Evolutionary conservation across 2,797 vertebrate species (phyloP), one percentile per base, ranked within the genome.

Genomic region (Lophotriccus pileatus): DNA sequence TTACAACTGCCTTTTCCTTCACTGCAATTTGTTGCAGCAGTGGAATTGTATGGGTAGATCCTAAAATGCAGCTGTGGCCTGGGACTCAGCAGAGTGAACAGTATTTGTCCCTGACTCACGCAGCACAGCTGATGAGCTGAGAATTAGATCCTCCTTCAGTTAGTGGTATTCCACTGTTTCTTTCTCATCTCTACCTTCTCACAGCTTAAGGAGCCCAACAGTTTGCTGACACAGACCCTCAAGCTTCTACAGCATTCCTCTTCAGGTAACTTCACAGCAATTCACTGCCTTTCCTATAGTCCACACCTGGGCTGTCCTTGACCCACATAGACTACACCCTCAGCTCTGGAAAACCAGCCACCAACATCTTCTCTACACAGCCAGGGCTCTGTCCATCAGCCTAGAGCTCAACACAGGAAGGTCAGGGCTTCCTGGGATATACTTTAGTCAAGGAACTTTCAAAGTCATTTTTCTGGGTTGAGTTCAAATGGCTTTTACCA

Each of bases 51-150:
- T 2, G 3, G n/a, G 12, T 17, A 77, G 36, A 60, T 68, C 14
- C 28, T 11, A 78, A 74, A 63, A 84, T 15, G 4, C 23, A 47
- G 12, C 46, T 66, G 18, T 17, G 9, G 25, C 6, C 23, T 55
- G 25, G n/a, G 30, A 30, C 6, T 77, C 37, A 21, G 68, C 12
- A 41, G 20, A 41, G 41, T 25, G n/a, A 64, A 41, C 3, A 34
- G 1, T 30, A 43, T 41, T 56, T 72, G 9, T 10, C 6, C 34
- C 18, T 5, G 1, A 19, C 10, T 8, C 34, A 12, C 5, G 4
- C 14, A 75, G 62, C n/a, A 49, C 47, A 77, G 44, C 21, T 44
- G 30, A 47, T 16, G 27, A 89, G 12, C 25, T n/a, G 13, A 46
- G 20, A 24, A 15, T 7, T 4, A 60, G 27, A 52, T 17, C 5